Conservation (phyloP, 2,797 vertebrate genomes). For the Tenualosa ilisha region DNA sequence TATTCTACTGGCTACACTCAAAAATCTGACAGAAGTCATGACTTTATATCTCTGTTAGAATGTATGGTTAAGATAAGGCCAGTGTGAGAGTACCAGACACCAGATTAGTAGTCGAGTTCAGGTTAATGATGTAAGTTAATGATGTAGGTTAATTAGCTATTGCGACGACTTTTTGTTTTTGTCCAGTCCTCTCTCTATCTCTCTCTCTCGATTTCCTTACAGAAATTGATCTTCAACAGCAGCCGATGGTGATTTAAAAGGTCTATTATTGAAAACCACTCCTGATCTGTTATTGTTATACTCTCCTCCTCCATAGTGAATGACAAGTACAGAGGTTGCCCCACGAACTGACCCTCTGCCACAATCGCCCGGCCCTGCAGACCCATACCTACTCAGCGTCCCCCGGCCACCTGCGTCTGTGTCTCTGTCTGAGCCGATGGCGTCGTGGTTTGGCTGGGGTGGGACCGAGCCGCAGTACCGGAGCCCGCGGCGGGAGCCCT, state of each 20-base stretch:
- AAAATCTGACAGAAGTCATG: background rate
- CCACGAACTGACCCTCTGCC: background rate
- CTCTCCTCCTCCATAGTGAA: background rate
- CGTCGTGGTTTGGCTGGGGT: conserved; percentile 87
- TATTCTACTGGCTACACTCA: too few relatives aligned
- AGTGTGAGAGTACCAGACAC: background rate
- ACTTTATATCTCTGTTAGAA: background rate
- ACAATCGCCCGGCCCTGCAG: background rate
- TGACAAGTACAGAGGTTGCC: background rate
- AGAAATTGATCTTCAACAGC: background rate
- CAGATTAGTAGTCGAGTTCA: background rate
- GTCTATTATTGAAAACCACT: background rate
- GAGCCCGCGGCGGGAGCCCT: conserved; percentile 76
- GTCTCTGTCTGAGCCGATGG: conserved; percentile 70
- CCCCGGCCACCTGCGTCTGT: background rate
- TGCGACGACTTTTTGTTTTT: background rate
- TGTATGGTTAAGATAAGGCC: background rate
- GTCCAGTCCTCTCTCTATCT: background rate
- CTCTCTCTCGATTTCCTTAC: background rate
- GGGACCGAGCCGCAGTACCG: conserved; percentile 76
- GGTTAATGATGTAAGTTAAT: conserved; percentile 22
- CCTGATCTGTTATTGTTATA: conserved; percentile 6
- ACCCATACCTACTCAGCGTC: background rate
- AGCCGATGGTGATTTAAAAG: background rate
- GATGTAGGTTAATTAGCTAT: background rate